A percentile compares a stretch with the other conserved stretches of the same genome.
Evolutionary conservation across 2,113 vertebrate genomes (phyloP).

Genomic region (Apaloderma vittatum): DNA sequence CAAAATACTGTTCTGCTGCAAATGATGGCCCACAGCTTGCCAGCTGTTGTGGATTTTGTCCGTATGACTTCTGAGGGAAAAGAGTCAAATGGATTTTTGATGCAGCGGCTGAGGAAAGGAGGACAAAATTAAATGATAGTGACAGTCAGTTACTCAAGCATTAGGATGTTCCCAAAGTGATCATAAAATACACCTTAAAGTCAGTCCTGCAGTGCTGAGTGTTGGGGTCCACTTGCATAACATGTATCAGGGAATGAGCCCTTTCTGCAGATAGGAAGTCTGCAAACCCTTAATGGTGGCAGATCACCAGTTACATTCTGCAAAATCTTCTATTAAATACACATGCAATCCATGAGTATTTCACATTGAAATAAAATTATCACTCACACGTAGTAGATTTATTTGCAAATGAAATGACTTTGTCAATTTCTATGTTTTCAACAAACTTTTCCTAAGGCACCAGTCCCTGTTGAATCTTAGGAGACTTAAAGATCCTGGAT

Average conservation of each 20-base stretch:
- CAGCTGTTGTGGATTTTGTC: not conserved
- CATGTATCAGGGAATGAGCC: not conserved
- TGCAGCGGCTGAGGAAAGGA: not conserved
- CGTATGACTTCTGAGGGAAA: not conserved
- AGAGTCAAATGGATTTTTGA: not conserved
- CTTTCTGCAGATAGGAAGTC: slow-evolving; percentile 15
- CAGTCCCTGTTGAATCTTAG: not conserved
- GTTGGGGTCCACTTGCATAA: not conserved
- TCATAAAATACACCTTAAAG: not conserved
- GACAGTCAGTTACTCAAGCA: not conserved
- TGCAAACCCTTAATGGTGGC: not conserved
- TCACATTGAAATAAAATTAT: not conserved
- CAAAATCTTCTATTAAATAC: not conserved
- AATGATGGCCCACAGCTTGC: not conserved
- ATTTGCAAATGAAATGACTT: not conserved
- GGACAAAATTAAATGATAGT: not conserved
- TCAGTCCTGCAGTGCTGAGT: not conserved
- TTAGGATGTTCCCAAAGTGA: not conserved
- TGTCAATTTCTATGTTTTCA: not conserved
- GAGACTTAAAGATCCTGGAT: not conserved
- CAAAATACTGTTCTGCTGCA: not conserved
- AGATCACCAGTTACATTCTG: not conserved
- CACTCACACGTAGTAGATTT: not conserved
- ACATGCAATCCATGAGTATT: not conserved
- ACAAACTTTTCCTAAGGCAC: not conserved